Evolutionary conservation across 2,888 invertebrate species (phyloP).

Genomic region (Crepidodera aurea): DNA sequence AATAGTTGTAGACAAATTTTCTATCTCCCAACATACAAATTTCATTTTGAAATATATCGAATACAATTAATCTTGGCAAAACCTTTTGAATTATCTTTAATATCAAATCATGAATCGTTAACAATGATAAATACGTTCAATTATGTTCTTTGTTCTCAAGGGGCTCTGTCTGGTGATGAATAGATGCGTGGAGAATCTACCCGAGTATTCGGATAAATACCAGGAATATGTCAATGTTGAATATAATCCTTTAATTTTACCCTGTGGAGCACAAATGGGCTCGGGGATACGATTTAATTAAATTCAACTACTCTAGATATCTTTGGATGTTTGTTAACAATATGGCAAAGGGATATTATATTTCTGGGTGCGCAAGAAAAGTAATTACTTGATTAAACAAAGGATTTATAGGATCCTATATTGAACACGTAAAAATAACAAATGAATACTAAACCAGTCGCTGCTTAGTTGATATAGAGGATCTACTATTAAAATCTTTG

Average conservation of each 20-base stretch:
- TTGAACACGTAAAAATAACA: background rate
- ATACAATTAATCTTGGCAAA: background rate
- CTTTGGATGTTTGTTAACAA: constrained; percentile 1
- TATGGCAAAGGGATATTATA: background rate
- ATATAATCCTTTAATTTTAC: constrained; percentile 15
- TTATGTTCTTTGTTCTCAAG: constrained; percentile 11
- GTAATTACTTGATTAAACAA: background rate
- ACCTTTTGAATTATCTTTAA: background rate
- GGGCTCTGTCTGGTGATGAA: constrained; percentile 7
- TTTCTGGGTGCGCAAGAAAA: background rate
- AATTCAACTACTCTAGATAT: background rate
- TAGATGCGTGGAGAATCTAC: background rate
- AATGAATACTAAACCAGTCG: too few species aligned
- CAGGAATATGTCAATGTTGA: constrained; percentile 17
- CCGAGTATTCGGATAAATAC: constrained; percentile 9
- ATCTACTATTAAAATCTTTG: too few species aligned
- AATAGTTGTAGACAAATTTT: too few species aligned
- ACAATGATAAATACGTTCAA: constrained; percentile 2
- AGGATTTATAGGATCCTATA: background rate
- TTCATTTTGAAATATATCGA: background rate
- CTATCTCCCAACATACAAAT: too few species aligned
- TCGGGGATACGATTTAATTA: constrained; percentile 10
- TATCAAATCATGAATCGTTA: background rate
- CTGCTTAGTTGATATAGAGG: too few species aligned
- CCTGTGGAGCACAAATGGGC: background rate